Evolutionary conservation across 2,888 invertebrate species (phyloP), one percentile per base, ranked within the genome.

Genomic region (Standfussiana lucernea): DNA sequence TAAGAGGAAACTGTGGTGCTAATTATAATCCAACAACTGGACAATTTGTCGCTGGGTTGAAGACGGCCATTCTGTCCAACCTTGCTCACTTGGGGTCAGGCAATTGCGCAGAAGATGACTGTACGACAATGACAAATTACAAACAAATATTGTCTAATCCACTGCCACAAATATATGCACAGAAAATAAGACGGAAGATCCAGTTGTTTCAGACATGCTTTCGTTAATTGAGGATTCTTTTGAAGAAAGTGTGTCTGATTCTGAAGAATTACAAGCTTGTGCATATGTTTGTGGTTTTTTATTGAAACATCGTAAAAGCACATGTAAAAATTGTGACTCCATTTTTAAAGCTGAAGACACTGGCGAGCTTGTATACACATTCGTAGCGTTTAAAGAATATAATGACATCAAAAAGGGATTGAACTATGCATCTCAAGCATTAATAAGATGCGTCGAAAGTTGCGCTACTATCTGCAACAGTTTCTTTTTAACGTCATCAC

Each of bases 1-100:
- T 66, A 45, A 42, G 45, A 45, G 66, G 66, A 66, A 66, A 64
- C 64, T 64, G 64, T 62, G 35, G 64, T 64, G 40, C 64, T 7
- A 40, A 64, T 40, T 64, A 64, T 40, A 64, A 64, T 66, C 66
- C 66, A 45, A 66, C 45, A 28, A 45, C 21, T 45, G 45, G 42
- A 42, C 45, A 66, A 66, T 66, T 47, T 40, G 28, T 45, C 37
- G 64, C 64, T 35, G 64, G 64, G 8, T 64, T 64, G 35, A 64
- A 64, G n/a, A 64, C 37, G 24, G 64, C 37, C 37, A 40, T 64
- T 10, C 24, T 64, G 24, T n/a, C 40, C 61, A 61, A 61, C 61
- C 61, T 61, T 61, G 61, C 61, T 61, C 61, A 61, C 61, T 35
- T 61, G 35, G 64, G 40, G 13, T 64, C 64, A 64, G 47, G 42